phyloP scores from a whole-genome alignment of 2,888 invertebrate genomes.

The Acronicta aceris region DNA sequence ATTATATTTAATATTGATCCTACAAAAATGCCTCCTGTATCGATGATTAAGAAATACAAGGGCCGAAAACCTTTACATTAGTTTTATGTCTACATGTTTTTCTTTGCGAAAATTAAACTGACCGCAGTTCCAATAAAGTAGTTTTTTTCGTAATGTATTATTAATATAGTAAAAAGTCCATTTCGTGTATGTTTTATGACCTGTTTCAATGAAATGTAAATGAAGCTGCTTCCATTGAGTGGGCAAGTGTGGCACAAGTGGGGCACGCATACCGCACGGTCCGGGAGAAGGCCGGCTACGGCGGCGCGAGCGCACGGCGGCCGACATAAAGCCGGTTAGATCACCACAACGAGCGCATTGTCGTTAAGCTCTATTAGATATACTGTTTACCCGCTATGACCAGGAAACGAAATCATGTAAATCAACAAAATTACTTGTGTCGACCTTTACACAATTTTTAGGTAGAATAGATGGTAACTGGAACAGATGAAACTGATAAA shows the following conservation, averaged over 20 bases:
- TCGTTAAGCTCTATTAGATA: constrained; percentile 39
- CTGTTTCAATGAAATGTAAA: constrained; percentile 53
- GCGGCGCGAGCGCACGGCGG: constrained; percentile 35
- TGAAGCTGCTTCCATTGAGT: constrained; percentile 51
- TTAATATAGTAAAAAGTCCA: constrained; percentile 2
- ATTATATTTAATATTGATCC: too few species aligned
- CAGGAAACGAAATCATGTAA: constrained; percentile 17
- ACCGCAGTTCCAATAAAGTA: too few species aligned
- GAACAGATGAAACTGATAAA: too few species aligned
- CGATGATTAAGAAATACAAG: too few species aligned
- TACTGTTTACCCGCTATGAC: constrained; percentile 37
- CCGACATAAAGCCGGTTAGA: constrained; percentile 62
- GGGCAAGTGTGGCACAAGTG: constrained; percentile 57
- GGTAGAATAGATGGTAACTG: too few species aligned
- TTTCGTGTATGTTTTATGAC: constrained; percentile 29
- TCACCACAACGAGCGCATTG: constrained; percentile 49
- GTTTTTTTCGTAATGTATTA: constrained; percentile 5
- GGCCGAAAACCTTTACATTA: too few species aligned
- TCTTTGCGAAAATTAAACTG: too few species aligned
- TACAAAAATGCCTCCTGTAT: too few species aligned
- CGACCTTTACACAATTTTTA: not conserved
- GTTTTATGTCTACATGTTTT: too few species aligned
- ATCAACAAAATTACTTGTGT: not conserved
- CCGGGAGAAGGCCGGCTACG: constrained; percentile 34
- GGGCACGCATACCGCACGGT: constrained; percentile 61